phyloP scores from a whole-genome alignment of 2,888 invertebrate genomes.

The Thymelicus acteon region DNA sequence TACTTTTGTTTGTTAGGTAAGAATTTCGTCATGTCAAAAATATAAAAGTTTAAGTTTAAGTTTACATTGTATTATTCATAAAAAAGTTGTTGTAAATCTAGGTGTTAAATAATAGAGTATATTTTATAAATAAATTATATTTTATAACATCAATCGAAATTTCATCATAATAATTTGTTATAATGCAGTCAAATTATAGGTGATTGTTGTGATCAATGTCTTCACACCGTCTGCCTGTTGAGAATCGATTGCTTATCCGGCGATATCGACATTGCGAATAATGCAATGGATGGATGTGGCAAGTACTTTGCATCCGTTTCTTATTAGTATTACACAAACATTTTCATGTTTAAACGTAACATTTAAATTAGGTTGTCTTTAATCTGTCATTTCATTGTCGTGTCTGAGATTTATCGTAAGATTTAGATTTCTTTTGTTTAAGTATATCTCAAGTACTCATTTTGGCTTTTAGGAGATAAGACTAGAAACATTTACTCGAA shows the following conservation, averaged over 20 bases:
- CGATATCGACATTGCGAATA: slow-evolving; percentile 7
- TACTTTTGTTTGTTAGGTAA: too few species aligned
- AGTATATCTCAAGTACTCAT: background rate
- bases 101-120: too few species aligned
- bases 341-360: background rate
- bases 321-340: slow-evolving; percentile 4
- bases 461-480: background rate
- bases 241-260: slow-evolving; percentile 21
- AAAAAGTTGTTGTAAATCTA: too few species aligned
- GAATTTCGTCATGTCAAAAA: too few species aligned
- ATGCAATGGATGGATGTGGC: background rate
- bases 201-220: slow-evolving; percentile 19
- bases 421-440: background rate
- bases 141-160: slow-evolving; percentile 7
- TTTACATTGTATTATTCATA: too few species aligned
- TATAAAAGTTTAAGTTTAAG: too few species aligned
- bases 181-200: slow-evolving; percentile 23
- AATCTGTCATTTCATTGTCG: background rate
- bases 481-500: too few species aligned
- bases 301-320: slow-evolving; percentile 5
- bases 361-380: slow-evolving; percentile 7
- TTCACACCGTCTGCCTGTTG: slow-evolving; percentile 3
- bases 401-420: background rate
- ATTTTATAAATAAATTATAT: background rate
- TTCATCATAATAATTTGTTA: slow-evolving; percentile 13